Base-by-base conservation (phyloP, 2,113 vertebrate species). In the Trogon melanurus region DNA sequence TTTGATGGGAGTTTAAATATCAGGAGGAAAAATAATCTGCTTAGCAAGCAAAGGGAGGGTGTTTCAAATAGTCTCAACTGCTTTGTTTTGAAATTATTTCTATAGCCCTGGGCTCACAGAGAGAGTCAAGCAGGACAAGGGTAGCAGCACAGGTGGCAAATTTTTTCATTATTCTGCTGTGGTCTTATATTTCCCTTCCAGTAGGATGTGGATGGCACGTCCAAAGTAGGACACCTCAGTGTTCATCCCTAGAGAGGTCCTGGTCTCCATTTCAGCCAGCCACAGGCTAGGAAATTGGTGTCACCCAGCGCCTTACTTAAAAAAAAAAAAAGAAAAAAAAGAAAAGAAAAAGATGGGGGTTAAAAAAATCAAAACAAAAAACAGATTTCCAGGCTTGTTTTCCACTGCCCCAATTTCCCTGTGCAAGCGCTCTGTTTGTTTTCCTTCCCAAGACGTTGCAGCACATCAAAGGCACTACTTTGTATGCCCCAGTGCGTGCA, bases 381-480 rank as follows among this genome's bases (percentile, higher is more conserved):
- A 15, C n/a, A 69, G 64, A 95, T 84, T 85, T 58, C 51, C 62
- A 73, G 1, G 3, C 70, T 89, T 48, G 66, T 89, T 96, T 97
- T 94, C 85, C 36, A 8, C 80, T 96, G 91, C 79, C 69, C 84
- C 95, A 64, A 41, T 96, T 97, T 96, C 95, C 64, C 44, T 9
- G 18, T 94, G 66, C 36, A 69, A 91, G 56, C 11, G 1, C 85
- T 95, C 88, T 4, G 10, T 91, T 97, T 97, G 85, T 94, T 97
- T 97, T 95, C 36, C 87, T 95, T 96, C 91, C 89, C 69, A 38
- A 93, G 91, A 91, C 14, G 1, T 50, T 91, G 95, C 90, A 83
- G 84, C 61, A 54, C 92, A 96, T 88, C 95, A 93, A 95, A 88
- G 95, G 67, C 95, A 89, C 89, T 9, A 58, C 51, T 82, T 88